Evolutionary conservation across 2,113 vertebrate genomes (phyloP).

Genomic region (Telmatochromis brichardi): DNA sequence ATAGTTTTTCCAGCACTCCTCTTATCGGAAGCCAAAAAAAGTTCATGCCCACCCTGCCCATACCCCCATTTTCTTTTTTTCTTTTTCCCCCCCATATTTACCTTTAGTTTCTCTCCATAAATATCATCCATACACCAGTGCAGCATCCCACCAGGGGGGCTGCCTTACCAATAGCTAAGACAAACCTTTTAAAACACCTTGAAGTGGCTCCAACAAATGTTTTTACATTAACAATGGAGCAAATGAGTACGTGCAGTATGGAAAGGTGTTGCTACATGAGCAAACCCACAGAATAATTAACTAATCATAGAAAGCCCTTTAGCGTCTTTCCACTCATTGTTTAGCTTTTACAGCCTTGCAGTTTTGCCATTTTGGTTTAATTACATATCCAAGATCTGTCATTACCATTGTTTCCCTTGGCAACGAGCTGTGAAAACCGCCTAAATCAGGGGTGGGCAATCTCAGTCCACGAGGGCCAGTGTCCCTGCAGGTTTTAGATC

Average conservation of each 20-base stretch:
- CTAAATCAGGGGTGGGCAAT: background rate
- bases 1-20: background rate
- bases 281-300: background rate
- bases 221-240: background rate
- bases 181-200: background rate
- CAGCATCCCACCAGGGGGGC: background rate
- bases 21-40: background rate
- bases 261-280: background rate
- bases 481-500: background rate
- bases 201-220: background rate
- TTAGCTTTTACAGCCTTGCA: background rate
- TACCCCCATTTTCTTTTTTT: background rate
- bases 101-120: background rate
- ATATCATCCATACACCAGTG: background rate
- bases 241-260: background rate
- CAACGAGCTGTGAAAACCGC: background rate
- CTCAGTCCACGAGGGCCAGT: background rate
- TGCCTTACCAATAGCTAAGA: background rate
- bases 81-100: fast-evolving
- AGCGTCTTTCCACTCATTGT: background rate
- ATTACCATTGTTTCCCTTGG: background rate
- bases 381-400: background rate
- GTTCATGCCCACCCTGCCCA: background rate
- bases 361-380: background rate
- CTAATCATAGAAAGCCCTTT: background rate